These are phyloP conservation scores for Lichenostomus cassidix DNA, from an alignment of 2,113 vertebrate genomes.

Conservation along the genomic window DNA sequence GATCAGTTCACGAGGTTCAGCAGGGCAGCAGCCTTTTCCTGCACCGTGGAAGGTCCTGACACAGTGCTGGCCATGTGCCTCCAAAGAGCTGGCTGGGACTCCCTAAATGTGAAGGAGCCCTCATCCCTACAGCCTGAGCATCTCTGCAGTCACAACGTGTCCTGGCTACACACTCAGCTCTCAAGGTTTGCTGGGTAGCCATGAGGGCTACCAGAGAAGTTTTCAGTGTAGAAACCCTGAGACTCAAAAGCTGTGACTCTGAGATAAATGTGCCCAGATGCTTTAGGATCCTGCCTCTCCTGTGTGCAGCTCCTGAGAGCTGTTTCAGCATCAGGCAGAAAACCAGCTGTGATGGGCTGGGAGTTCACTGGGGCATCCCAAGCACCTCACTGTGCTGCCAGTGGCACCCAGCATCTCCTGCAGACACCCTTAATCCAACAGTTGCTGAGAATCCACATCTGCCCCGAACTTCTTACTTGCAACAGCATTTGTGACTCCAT, in stretches of 20 bases:
- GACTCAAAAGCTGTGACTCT: background rate
- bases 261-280: background rate
- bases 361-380: background rate
- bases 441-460: rapidly evolving
- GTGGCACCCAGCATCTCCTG: background rate
- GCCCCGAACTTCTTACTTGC: background rate
- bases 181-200: background rate
- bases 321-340: rapidly evolving
- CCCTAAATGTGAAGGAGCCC: background rate
- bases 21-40: background rate
- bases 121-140: rapidly evolving
- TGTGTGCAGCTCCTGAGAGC: background rate
- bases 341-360: background rate
- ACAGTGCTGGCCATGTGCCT: rapidly evolving
- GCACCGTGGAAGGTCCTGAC: rapidly evolving
- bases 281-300: background rate
- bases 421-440: background rate
- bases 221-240: background rate
- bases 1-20: background rate
- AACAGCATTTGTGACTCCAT: background rate
- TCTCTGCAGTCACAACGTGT: background rate
- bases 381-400: background rate
- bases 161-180: background rate
- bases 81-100: background rate
- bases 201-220: background rate